Evolutionary conservation across 2,113 vertebrate species (phyloP), one percentile per base, ranked within the genome.

Genomic region (Dasyornis broadbenti): DNA sequence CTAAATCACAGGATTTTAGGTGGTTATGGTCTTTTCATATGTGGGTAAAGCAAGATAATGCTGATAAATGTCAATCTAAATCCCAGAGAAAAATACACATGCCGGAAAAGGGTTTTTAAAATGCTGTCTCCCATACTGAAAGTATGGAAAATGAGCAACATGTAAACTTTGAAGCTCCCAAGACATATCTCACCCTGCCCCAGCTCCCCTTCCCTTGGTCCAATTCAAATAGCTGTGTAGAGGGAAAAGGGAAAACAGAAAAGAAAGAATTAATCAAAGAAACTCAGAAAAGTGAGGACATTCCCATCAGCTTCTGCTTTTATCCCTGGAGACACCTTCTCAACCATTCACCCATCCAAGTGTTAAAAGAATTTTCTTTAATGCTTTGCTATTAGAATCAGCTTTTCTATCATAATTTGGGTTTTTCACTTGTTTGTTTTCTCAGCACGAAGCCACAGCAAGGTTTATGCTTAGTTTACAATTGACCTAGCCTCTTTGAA

Each of bases 361-460:
- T 15, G 31, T 86, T 95, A 89, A 95, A 96, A 95, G 37, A 95
- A 71, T 87, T 76, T 93, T 40, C 40, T 82, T 68, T 75, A 89
- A 75, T 61, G 92, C 82, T 94, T 95, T 84, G 68, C 90, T 79
- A 85, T 76, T 88, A 42, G 47, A 81, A 91, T 89, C 89, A 92
- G 89, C 66, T 96, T 95, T 94, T 91, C 88, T 87, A 71, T 85
- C 37, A 76, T 93, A 94, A 94, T 80, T 50, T 73, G 27, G 18
- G 8, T 3, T 94, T 94, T 88, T 87, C 28, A 81, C 87, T 84
- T 95, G 89, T 93, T 97, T 98, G 77, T 95, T 97, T 97, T 94
- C 96, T 80, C 80, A 90, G 86, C 2, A 76, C 0, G 5, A 97
- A 97, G 91, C 57, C 83, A 92, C 92, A 95, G 92, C 69, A 96